These are phyloP conservation scores for Monochamus saltuarius DNA, from an alignment of 1,140 invertebrate species.

Conservation along the genomic window DNA sequence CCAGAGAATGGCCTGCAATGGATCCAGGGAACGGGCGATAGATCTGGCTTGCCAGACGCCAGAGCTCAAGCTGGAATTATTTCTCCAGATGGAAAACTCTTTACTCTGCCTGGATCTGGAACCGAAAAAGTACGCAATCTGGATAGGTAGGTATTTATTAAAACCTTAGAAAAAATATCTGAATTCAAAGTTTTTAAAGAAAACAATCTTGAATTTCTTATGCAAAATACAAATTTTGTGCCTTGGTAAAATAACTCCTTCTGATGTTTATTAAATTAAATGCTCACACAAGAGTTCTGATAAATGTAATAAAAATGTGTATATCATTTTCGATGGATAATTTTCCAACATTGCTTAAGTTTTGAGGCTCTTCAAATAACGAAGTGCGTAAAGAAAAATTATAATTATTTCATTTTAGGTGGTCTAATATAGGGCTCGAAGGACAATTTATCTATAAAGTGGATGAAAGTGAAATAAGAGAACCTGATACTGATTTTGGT, in stretches of 20 bases:
- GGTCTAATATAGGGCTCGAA: constrained; percentile 77
- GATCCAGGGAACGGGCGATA: constrained; percentile 73
- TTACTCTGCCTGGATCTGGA: constrained; percentile 78
- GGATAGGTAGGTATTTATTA: constrained; percentile 60
- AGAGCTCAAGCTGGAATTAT: constrained; percentile 91
- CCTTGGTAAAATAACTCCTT: no score
- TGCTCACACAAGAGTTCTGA: no score
- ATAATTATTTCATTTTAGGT: constrained; percentile 57
- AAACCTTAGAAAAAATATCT: neutral
- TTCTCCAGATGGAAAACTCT: constrained; percentile 71
- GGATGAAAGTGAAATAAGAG: constrained; percentile 65
- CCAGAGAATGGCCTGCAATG: constrained; percentile 86
- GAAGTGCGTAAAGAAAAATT: no score
- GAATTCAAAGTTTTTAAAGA: neutral
- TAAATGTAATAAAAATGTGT: no score
- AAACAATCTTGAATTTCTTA: no score
- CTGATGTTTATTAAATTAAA: no score
- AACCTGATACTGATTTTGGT: constrained; percentile 64
- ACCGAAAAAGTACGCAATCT: constrained; percentile 79
- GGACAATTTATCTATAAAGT: constrained; percentile 85
- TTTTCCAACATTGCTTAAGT: neutral
- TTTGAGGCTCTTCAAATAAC: no score
- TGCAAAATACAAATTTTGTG: no score
- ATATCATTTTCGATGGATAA: neutral
- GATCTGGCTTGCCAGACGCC: constrained; percentile 74